These are phyloP conservation scores for Mola mola DNA, from an alignment of 2,113 vertebrate genomes.

Conservation along the genomic window DNA sequence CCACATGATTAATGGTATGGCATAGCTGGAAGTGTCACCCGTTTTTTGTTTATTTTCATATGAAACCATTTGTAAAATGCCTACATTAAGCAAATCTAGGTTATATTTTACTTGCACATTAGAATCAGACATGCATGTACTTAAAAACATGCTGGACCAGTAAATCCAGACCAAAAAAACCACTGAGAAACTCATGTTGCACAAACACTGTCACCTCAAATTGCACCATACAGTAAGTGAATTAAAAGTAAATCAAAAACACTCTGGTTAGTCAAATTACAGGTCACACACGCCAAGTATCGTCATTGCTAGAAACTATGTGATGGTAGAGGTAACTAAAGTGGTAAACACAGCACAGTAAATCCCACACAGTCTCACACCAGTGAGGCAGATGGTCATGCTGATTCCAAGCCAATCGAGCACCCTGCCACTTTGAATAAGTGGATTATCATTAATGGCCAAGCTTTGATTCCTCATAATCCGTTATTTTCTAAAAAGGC, in stretches of 20 bases:
- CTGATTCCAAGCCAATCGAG: constrained; percentile 45
- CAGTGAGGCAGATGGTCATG: constrained; percentile 47
- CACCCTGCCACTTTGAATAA: constrained; percentile 45
- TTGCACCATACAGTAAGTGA: background rate
- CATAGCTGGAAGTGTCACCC: no score
- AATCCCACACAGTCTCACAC: constrained; percentile 50
- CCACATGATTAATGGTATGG: no score
- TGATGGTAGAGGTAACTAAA: constrained; percentile 1
- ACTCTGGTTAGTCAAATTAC: constrained; percentile 16
- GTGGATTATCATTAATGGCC: constrained; percentile 59
- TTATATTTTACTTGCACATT: no score
- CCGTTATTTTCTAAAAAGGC: constrained; percentile 44
- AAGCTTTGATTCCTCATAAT: constrained; percentile 60
- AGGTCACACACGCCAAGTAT: background rate
- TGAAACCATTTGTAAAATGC: no score
- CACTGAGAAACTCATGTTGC: constrained; percentile 8
- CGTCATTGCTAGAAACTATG: background rate
- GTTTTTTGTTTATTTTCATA: no score
- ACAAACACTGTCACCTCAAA: constrained; percentile 1
- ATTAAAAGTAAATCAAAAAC: constrained; percentile 5
- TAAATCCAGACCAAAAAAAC: constrained; percentile 8
- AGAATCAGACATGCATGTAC: background rate
- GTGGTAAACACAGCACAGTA: constrained; percentile 9
- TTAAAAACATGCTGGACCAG: background rate
- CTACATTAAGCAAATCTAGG: background rate